Evolutionary conservation across 2,888 invertebrate genomes (phyloP).

Genomic region (Hypercompe scribonia): DNA sequence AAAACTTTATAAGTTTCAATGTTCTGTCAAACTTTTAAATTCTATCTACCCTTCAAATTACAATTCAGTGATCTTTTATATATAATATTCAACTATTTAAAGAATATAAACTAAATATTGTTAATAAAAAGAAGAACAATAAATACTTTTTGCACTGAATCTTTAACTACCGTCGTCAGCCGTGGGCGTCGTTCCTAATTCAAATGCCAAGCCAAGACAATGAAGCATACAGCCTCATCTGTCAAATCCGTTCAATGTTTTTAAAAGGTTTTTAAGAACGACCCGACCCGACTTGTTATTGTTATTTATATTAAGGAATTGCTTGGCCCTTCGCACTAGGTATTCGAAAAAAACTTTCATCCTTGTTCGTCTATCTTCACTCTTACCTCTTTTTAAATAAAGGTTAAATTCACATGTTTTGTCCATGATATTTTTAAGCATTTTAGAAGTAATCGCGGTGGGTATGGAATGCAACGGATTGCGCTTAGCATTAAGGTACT

Average conservation of each 20-base stretch:
- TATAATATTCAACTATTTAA: background rate
- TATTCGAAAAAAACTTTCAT: constrained; percentile 58
- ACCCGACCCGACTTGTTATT: constrained; percentile 77
- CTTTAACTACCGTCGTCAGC: constrained; percentile 30
- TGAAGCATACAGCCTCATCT: constrained; percentile 69
- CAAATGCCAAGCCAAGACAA: constrained; percentile 64
- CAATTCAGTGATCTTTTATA: background rate
- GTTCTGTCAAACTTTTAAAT: background rate
- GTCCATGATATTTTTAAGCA: constrained; percentile 49
- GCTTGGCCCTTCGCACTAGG: constrained; percentile 81
- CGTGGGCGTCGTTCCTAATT: constrained; percentile 49
- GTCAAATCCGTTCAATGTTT: constrained; percentile 81
- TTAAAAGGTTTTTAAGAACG: constrained; percentile 75
- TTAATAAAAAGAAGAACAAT: constrained; percentile 15
- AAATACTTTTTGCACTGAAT: constrained; percentile 29
- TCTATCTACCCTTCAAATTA: background rate
- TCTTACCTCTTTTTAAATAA: constrained; percentile 52
- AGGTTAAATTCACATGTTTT: constrained; percentile 35
- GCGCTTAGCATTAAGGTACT: constrained; percentile 80
- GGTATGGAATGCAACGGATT: constrained; percentile 83
- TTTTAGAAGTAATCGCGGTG: constrained; percentile 61
- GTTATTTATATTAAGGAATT: constrained; percentile 84
- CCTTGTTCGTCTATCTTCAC: constrained; percentile 45
- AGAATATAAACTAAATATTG: background rate
- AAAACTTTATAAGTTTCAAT: background rate